Base-by-base conservation (phyloP, 2,113 vertebrate genomes). In the Pelmatolapia mariae region DNA sequence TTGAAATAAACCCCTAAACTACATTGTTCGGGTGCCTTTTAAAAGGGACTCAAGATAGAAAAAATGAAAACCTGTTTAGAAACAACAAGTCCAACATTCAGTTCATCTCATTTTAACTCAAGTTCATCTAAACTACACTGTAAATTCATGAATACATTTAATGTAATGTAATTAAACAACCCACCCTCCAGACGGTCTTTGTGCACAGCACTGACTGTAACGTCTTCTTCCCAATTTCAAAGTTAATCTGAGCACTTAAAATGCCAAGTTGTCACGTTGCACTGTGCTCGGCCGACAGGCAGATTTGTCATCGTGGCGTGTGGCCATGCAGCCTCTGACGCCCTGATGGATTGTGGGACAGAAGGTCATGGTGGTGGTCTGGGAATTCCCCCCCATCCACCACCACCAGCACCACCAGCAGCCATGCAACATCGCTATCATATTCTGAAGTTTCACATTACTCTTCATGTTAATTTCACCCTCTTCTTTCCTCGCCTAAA, bases 261-360 rank as follows among this genome's bases (percentile, higher is more conserved):
- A 95, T 94, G 93, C 73, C 93, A 93, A 40, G 40, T 57, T 91
- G 92, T 83, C 89, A 82, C 57, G 86, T 56, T 8, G 85, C 82
- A 82, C 86, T 80, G 85, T 83, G 93, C 82, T 88, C 5, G 24
- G 10, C 66, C 90, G 92, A 95, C 94, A 66, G 93, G 90, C 90
- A 93, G 90, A 96, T 96, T 92, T 95, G 95, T 96, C 94, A 95
- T 80, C 7, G 18, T 87, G 86, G 68, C 83, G 31, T 88, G 92
- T 85, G 89, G 91, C 86, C 90, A 7, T 83, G 76, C 87, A 80
- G 89, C 73, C 66, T 84, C 53, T 53, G 93, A 93, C 71, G 84
- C 63, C 71, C 91, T 95, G 96, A 96, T 95, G 94, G 90, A 97
- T 95, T 90, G 89, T 90, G 86, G 88, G 88, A 91, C 79, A 90